A percentile compares a stretch with the other conserved stretches of the same genome.
phyloP scores from a whole-genome alignment of 1,140 invertebrate genomes.

The Drosophila equinoxialis region DNA sequence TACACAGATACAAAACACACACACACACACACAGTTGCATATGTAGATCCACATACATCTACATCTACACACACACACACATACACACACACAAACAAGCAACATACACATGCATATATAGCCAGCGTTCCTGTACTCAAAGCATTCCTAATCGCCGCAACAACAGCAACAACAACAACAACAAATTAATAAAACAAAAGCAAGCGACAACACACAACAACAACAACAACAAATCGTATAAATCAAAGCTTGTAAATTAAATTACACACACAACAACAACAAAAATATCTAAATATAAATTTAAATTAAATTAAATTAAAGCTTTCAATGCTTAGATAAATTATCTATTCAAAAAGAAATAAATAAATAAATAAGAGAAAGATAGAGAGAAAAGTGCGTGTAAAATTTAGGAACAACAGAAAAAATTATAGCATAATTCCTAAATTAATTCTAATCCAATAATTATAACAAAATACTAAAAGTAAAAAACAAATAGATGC shows the following conservation, averaged over 20 bases:
- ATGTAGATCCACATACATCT: constrained; percentile 25
- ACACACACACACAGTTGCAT: constrained; percentile 27
- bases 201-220: constrained; percentile 25
- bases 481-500: constrained; percentile 19
- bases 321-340: constrained; percentile 59
- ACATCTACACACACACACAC: constrained; percentile 15
- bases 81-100: constrained; percentile 8
- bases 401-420: constrained; percentile 35
- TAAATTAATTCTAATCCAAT: constrained; percentile 66
- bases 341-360: constrained; percentile 36
- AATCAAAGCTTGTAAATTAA: constrained; percentile 46
- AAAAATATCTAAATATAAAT: constrained; percentile 12
- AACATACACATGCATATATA: constrained; percentile 36
- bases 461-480: constrained; percentile 18
- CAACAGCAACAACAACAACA: constrained; percentile 40
- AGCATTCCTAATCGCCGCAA: constrained; percentile 72
- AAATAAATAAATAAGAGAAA: constrained; percentile 29
- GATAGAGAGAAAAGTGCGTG: constrained; percentile 41
- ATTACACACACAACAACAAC: constrained; percentile 25
- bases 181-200: constrained; percentile 30
- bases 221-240: constrained; percentile 31
- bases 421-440: constrained; percentile 69
- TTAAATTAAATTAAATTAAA: constrained; percentile 34
- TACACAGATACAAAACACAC: constrained; percentile 28
- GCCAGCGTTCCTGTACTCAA: constrained; percentile 78